Evolutionary conservation across 2,113 vertebrate genomes (phyloP).

Genomic region (Panthera tigris): DNA sequence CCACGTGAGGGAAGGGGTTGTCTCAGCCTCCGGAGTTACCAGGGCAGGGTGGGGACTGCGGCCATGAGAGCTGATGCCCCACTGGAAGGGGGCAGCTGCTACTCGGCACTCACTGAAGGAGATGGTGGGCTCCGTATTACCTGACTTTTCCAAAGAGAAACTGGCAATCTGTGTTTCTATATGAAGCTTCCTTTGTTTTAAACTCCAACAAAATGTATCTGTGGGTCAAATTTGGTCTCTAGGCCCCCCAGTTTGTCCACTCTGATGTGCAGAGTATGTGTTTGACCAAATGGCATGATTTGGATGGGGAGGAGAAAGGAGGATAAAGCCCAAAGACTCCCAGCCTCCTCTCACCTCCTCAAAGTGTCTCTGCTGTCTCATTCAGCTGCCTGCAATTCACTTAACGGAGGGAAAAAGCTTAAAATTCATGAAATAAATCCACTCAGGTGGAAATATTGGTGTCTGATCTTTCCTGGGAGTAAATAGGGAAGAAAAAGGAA

Average conservation of each 20-base stretch:
- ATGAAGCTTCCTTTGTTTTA: neutral
- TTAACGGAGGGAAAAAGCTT: neutral
- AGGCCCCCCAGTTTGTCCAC: neutral
- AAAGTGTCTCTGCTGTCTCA: neutral
- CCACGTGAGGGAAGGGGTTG: neutral
- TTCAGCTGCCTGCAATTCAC: neutral
- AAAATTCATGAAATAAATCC: neutral
- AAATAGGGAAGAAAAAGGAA: neutral
- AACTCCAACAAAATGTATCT: neutral
- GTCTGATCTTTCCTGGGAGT: neutral
- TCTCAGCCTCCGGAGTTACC: neutral
- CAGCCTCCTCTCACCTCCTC: neutral
- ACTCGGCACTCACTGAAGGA: accelerated
- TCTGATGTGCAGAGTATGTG: neutral
- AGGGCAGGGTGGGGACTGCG: neutral
- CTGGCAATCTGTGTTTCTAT: neutral
- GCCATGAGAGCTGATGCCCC: neutral
- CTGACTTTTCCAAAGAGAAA: neutral
- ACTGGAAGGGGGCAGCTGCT: neutral
- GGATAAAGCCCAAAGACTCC: neutral
- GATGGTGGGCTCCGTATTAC: neutral
- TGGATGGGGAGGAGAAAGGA: neutral
- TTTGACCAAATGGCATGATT: neutral
- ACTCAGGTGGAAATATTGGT: neutral
- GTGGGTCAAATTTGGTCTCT: neutral